Percentiles rank a stretch among this genome's conserved stretches.
Conservation (phyloP, 2,888 invertebrate genomes). For the Harpalus rufipes region DNA sequence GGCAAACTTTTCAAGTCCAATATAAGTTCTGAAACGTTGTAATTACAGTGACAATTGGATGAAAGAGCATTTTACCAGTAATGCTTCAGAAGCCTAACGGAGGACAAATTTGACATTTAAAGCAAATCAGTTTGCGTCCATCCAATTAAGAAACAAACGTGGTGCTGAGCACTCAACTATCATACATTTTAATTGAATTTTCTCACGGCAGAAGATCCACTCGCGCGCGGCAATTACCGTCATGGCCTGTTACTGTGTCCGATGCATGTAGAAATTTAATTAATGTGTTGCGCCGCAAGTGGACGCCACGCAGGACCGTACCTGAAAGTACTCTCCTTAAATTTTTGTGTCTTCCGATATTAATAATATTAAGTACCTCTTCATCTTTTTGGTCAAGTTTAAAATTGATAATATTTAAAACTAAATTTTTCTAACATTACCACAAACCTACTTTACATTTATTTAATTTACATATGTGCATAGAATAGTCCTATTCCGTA, state of each 20-base stretch:
- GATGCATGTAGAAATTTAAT: slow-evolving; percentile 60
- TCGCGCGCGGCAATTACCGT: slow-evolving; percentile 45
- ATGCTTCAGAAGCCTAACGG: not conserved
- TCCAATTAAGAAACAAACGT: slow-evolving; percentile 56
- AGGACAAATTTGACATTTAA: slow-evolving; percentile 41
- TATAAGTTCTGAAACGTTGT: too few species aligned
- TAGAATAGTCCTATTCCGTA: too few species aligned
- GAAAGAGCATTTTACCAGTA: too few species aligned
- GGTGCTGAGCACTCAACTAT: slow-evolving; percentile 27
- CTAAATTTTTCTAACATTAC: too few species aligned
- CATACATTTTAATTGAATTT: slow-evolving; percentile 57
- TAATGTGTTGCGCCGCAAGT: slow-evolving; percentile 50
- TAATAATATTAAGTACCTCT: not conserved
- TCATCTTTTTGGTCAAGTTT: too few species aligned
- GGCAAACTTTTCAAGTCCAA: not conserved
- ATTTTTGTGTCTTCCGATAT: not conserved
- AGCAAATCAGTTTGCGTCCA: slow-evolving; percentile 41
- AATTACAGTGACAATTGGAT: too few species aligned
- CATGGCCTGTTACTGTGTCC: slow-evolving; percentile 51
- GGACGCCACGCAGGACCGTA: not conserved
- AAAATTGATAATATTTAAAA: too few species aligned
- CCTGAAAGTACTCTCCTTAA: not conserved
- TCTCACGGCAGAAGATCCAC: slow-evolving; percentile 51
- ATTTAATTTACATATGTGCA: too few species aligned
- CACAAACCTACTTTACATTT: too few species aligned